Base-by-base conservation (phyloP, 2,797 vertebrate species). In the Siniperca scherzeri region DNA sequence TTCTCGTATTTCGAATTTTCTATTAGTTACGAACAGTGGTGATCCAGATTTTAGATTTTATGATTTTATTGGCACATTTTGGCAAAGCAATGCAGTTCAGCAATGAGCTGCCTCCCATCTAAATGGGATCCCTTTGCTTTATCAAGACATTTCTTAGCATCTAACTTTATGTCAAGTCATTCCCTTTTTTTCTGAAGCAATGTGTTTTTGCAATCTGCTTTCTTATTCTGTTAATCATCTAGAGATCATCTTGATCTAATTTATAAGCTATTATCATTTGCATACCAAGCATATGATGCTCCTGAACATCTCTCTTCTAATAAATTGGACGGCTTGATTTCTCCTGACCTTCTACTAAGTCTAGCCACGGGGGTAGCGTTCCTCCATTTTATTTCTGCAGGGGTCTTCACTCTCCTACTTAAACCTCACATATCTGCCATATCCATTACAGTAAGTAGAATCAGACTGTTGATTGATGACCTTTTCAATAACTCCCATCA, bases 381-480 rank as follows among this genome's bases (percentile, higher is more conserved):
- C 33, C 4, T 11, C 7, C 4, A 17, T 44, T 19, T 60, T 16
- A 25, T 55, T 42, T 42, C 60, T 48, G 48, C 60, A 40, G 46
- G n/a, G 50, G 30, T 57, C 70, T 57, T 70, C 42, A 4, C 22
- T 50, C 40, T 61, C 68, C 44, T 17, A 57, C 59, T n/a, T 25
- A 30, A 78, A 68, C 16, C 38, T 78, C 66, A 60, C 60, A 55
- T 44, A 56, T 76, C 56, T 72, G 53, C 36, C 22, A 3, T 36
- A 46, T 78, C 72, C 33, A 60, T 82, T 64, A 59, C 68, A 81
- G 62, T 74, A 42, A 72, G 40, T 17, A 1, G 42, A 64, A 59
- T 57, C 30, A 22, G n/a, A 64, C 48, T 42, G 60, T 53, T 79
- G 81, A 84, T 67, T 56, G 66, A 66, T 79, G 85, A 79, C 85